Percentiles rank a stretch among this genome's conserved stretches.
Conservation (phyloP, 2,113 vertebrate species). For the Circaetus gallicus region DNA sequence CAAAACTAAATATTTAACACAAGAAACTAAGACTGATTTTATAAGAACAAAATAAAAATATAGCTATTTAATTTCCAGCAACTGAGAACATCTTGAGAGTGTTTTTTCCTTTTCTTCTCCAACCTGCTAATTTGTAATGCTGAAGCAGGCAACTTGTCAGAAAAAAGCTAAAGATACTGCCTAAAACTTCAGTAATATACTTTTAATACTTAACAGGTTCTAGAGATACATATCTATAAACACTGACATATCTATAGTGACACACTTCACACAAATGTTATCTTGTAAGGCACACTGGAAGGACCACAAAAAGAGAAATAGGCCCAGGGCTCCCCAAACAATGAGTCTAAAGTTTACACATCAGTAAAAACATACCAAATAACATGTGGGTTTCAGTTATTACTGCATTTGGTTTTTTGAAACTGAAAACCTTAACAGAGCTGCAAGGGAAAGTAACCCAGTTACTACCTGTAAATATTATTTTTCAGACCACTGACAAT, state of each 20-base stretch:
- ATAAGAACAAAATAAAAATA: not conserved
- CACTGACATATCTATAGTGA: not conserved
- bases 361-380: not conserved
- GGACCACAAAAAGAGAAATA: not conserved
- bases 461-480: not conserved
- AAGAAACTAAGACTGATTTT: not conserved
- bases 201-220: not conserved
- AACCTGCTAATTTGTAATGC: not conserved
- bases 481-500: not conserved
- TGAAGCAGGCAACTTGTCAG: not conserved
- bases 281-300: not conserved
- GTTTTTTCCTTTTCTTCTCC: not conserved
- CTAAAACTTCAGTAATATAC: not conserved
- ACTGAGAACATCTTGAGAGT: not conserved
- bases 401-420: not conserved
- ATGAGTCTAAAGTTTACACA: not conserved
- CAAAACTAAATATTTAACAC: not conserved
- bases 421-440: not conserved
- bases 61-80: not conserved
- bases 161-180: not conserved
- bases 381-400: not conserved
- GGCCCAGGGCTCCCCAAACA: not conserved
- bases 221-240: not conserved
- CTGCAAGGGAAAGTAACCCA: not conserved
- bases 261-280: not conserved